phyloP scores from a whole-genome alignment of 2,888 invertebrate genomes.

The Eristalis intricaria region DNA sequence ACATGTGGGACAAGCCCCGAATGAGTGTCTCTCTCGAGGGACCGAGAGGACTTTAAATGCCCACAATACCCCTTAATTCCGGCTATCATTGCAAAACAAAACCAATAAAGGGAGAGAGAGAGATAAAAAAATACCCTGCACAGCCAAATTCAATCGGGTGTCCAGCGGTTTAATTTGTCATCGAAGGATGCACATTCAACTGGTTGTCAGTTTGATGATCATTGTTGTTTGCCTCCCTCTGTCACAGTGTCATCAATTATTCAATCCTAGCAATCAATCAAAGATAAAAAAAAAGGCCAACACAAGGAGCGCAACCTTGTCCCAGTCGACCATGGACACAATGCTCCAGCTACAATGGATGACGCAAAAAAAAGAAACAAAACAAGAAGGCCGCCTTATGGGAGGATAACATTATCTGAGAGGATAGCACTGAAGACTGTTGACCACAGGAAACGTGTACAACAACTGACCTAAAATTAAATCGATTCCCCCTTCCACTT shows the following conservation, averaged over 20 bases:
- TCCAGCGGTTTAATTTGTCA: constrained; percentile 12
- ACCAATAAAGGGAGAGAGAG: background rate
- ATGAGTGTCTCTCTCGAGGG: background rate
- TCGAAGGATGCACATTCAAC: constrained; percentile 28
- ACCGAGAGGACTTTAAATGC: background rate
- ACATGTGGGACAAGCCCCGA: background rate
- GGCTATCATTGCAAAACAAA: background rate
- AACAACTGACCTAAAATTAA: constrained; percentile 58
- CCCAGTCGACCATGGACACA: background rate
- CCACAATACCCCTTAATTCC: background rate
- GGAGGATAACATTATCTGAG: constrained; percentile 16
- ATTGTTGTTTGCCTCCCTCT: background rate
- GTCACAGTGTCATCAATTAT: constrained; percentile 53
- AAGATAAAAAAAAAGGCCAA: background rate
- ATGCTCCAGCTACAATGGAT: background rate
- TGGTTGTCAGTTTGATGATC: constrained; percentile 23
- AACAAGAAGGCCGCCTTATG: background rate
- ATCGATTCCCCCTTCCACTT: constrained; percentile 46
- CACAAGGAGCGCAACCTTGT: background rate
- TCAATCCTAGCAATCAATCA: constrained; percentile 56
- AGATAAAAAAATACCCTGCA: background rate
- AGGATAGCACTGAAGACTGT: constrained; percentile 35
- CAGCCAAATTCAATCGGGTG: background rate
- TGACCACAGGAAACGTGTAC: constrained; percentile 46
- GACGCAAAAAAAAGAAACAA: background rate